Percentiles rank a stretch among this genome's conserved stretches.
phyloP scores from a whole-genome alignment of 2,113 vertebrate species.

The Oncorhynchus tshawytscha region DNA sequence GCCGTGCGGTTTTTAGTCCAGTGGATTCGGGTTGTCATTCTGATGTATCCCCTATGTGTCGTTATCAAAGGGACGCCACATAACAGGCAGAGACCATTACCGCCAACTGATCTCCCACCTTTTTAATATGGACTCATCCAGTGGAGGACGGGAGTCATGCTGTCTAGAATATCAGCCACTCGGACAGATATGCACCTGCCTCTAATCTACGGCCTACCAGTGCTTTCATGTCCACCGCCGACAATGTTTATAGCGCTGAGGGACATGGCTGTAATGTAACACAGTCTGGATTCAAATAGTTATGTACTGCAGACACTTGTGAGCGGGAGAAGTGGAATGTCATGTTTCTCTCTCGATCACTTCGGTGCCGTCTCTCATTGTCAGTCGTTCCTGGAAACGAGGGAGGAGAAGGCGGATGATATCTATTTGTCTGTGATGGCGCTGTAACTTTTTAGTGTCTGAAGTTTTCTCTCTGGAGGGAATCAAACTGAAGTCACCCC shows the following conservation, averaged over 20 bases:
- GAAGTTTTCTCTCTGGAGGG: slow-evolving; percentile 27
- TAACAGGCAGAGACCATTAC: neutral
- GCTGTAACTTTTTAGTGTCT: slow-evolving; percentile 22
- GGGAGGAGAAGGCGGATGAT: neutral
- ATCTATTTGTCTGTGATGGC: neutral
- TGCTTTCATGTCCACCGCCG: slow-evolving; percentile 36
- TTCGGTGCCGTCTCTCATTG: neutral
- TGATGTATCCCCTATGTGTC: too few species aligned
- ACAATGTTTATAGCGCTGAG: slow-evolving; percentile 30
- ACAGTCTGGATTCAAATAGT: neutral
- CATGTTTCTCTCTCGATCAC: neutral
- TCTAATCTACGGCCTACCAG: slow-evolving; percentile 29
- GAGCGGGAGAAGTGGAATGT: neutral
- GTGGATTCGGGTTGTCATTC: too few species aligned
- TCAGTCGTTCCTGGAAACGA: neutral
- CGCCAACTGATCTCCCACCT: neutral
- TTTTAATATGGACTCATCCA: neutral
- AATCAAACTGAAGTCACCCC: neutral
- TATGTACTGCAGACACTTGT: neutral
- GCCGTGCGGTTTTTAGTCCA: neutral
- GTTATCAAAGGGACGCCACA: neutral
- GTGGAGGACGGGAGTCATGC: too few species aligned
- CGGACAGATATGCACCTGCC: slow-evolving; percentile 28
- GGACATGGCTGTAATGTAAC: slow-evolving; percentile 46
- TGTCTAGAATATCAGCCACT: slow-evolving; percentile 46